Percentiles rank a stretch among this genome's conserved stretches.
Conservation (phyloP, 2,797 vertebrate species). For the Mus spretus region DNA sequence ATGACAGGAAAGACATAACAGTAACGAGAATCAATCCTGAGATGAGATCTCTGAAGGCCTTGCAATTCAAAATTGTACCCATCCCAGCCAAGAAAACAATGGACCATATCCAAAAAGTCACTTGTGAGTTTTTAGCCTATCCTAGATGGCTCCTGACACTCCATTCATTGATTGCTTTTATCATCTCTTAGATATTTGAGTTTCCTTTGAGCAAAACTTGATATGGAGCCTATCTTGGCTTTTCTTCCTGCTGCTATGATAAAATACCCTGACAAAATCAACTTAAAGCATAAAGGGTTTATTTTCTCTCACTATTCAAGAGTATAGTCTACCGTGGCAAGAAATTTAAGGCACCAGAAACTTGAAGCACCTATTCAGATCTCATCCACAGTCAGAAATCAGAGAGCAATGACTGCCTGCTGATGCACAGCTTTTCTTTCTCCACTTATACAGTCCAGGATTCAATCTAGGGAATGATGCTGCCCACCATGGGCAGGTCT, state of each 20-base stretch:
- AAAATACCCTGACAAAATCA: not conserved
- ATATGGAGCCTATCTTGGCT: not conserved
- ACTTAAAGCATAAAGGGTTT: not conserved
- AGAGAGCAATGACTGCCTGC: not conserved
- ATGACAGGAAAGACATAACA: not conserved
- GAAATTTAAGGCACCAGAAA: not conserved
- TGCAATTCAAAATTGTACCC: not conserved
- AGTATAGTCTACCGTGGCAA: not conserved
- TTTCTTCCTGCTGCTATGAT: not conserved
- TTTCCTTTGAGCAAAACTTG: not conserved
- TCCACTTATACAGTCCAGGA: not conserved
- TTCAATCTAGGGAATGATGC: not conserved
- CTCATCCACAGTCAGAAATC: not conserved
- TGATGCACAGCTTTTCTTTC: not conserved
- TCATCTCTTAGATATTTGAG: not conserved
- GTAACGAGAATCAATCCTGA: not conserved
- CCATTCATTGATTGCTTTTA: not conserved
- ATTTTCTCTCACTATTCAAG: not conserved
- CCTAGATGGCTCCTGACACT: not conserved
- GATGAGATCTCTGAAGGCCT: not conserved
- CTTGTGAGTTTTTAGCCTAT: not conserved
- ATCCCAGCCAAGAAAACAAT: not conserved
- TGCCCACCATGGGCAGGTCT: not conserved
- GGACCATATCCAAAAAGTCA: not conserved
- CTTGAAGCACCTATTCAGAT: not conserved